These are phyloP conservation scores for Caenorhabditis doughertyi DNA, from an alignment of 2,888 invertebrate genomes.

Conservation along the genomic window DNA sequence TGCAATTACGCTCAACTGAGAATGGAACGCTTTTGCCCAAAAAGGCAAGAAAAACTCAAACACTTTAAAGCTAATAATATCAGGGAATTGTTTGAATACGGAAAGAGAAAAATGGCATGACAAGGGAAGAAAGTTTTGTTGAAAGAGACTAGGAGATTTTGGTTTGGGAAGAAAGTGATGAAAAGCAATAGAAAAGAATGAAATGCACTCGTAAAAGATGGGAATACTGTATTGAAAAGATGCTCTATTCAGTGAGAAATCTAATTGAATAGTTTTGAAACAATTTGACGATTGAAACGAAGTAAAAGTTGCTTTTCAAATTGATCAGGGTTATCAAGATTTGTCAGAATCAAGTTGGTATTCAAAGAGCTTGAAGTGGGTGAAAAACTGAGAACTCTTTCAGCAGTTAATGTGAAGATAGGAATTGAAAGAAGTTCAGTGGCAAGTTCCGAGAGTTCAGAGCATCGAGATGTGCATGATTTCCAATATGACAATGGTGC, in stretches of 20 bases:
- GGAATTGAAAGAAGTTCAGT: constrained; percentile 76
- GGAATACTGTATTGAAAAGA: background rate
- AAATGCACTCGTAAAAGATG: constrained; percentile 21
- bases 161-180: background rate
- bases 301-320: constrained; percentile 69
- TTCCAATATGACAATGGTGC: constrained; percentile 69
- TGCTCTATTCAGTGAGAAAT: background rate
- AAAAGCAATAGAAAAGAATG: constrained; percentile 14
- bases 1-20: constrained; percentile 1
- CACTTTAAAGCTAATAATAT: constrained; percentile 27
- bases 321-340: constrained; percentile 59
- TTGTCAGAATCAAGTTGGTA: constrained; percentile 48
- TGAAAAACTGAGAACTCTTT: constrained; percentile 62
- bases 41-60: constrained; percentile 13
- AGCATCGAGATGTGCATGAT: constrained; percentile 51
- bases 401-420: constrained; percentile 70
- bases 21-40: background rate
- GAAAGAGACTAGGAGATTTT: constrained; percentile 37
- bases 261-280: constrained; percentile 49
- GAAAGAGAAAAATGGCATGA: constrained; percentile 34
- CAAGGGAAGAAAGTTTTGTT: constrained; percentile 33
- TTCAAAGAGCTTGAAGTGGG: constrained; percentile 37
- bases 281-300: constrained; percentile 66
- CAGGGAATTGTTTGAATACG: constrained; percentile 4
- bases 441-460: constrained; percentile 74